Conservation (phyloP, 2,888 invertebrate genomes). For the Octonoba sinensis region DNA sequence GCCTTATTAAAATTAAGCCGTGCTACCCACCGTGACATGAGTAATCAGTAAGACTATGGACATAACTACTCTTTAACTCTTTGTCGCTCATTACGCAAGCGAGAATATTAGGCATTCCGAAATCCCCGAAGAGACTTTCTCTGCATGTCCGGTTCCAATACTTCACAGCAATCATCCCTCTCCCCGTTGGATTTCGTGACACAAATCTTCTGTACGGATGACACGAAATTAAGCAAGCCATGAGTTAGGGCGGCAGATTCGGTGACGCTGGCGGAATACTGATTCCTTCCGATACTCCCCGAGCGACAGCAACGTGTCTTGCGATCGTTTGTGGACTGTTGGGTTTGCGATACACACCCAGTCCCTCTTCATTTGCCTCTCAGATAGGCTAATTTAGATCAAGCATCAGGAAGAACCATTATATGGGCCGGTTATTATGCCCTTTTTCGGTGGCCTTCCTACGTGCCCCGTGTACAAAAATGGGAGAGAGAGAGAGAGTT, state of each 20-base stretch:
- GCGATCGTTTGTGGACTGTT: neutral
- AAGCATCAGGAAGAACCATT: constrained; percentile 37
- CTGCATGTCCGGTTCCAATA: neutral
- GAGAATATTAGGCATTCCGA: no score
- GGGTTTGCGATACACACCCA: constrained; percentile 18
- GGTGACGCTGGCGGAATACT: constrained; percentile 26
- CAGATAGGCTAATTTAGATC: constrained; percentile 22
- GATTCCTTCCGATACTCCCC: constrained; percentile 15
- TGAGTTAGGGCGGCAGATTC: constrained; percentile 27
- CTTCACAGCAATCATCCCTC: constrained; percentile 7
- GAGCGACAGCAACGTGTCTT: neutral
- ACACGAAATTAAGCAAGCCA: constrained; percentile 39
- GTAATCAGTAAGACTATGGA: no score
- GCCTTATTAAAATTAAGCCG: no score
- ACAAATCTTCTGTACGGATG: constrained; percentile 42
- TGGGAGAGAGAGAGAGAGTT: no score
- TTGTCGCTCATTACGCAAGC: no score
- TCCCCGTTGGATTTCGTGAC: constrained; percentile 54
- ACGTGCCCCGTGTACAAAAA: no score
- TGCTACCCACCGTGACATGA: no score
- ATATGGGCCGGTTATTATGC: neutral
- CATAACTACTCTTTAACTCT: no score
- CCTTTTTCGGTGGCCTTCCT: no score
- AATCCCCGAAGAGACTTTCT: no score
- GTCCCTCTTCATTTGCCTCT: constrained; percentile 35